These are phyloP conservation scores for Saccostrea cuccullata DNA, from an alignment of 1,140 invertebrate genomes.

Conservation along the genomic window DNA sequence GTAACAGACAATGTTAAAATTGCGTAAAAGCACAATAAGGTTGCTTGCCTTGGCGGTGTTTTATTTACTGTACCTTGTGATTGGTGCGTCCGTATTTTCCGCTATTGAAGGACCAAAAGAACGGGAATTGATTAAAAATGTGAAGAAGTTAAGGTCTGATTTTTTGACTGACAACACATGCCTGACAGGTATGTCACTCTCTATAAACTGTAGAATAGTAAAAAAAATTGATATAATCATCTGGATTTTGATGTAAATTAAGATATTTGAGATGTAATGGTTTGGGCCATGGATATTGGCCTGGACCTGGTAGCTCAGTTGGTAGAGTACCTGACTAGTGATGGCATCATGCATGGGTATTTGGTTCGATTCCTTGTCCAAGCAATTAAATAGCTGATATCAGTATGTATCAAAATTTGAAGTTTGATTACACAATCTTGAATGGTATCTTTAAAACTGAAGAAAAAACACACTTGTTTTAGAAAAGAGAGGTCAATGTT, in stretches of 20 bases:
- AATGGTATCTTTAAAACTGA: too few species aligned
- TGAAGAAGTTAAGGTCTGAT: conserved; percentile 80
- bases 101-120: conserved; percentile 86
- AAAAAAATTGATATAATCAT: background rate
- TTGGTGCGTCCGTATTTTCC: conserved; percentile 86
- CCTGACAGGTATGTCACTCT: conserved; percentile 60
- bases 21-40: conserved; percentile 75
- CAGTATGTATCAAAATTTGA: too few species aligned
- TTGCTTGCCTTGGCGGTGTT: conserved; percentile 80
- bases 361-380: too few species aligned
- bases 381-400: too few species aligned
- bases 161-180: conserved; percentile 82
- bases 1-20: conserved; percentile 39
- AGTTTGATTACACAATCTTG: too few species aligned
- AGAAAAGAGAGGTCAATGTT: too few species aligned
- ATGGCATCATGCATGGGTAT: too few species aligned
- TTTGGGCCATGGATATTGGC: too few species aligned
- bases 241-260: background rate
- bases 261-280: too few species aligned
- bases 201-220: background rate
- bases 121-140: conserved; percentile 80
- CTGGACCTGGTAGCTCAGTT: too few species aligned
- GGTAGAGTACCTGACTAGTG: too few species aligned
- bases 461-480: too few species aligned
- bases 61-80: conserved; percentile 79